Evolutionary conservation across 2,888 invertebrate species (phyloP), one percentile per base, ranked within the genome.

Genomic region (Dolichopus griseipennis): DNA sequence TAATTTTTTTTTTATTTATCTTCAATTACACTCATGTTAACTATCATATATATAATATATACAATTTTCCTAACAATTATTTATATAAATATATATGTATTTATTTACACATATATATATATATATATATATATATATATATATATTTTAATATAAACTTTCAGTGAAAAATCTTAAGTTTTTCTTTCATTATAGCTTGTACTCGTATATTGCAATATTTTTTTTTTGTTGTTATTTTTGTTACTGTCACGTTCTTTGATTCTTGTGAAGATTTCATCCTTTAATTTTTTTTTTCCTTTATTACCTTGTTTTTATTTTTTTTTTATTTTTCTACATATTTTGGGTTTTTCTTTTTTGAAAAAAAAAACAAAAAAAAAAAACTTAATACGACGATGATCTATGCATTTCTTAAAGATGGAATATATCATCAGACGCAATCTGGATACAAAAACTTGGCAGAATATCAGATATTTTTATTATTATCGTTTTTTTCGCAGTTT

Each of bases 1-100:
- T n/a, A n/a, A n/a, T n/a, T n/a, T n/a, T n/a, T n/a, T 52, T 52
- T 52, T 18, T 52, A 18, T 52, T 52, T 52, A 52, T 52, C 52
- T 52, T 52, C 52, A 52, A 52, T 52, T 52, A 52, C 52, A 52
- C 52, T 52, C 18, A 52, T 52, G 52, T 52, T 52, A 52, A 52
- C 52, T n/a, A 7, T 12, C 52, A 52, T 52, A 52, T 52, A 41
- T n/a, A n/a, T n/a, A n/a, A n/a, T n/a, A n/a, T n/a, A n/a, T n/a
- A n/a, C n/a, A n/a, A n/a, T n/a, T n/a, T n/a, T n/a, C n/a, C n/a
- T n/a, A n/a, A n/a, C n/a, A n/a, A n/a, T n/a, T n/a, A n/a, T n/a
- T n/a, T n/a, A n/a, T n/a, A n/a, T n/a, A n/a, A n/a, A 41, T 41
- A 18, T 52, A 52, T 18, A 52, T 52, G 8, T 52, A 3, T 18